phyloP scores from a whole-genome alignment of 2,888 invertebrate genomes.

The Lamellibrachia columna region DNA sequence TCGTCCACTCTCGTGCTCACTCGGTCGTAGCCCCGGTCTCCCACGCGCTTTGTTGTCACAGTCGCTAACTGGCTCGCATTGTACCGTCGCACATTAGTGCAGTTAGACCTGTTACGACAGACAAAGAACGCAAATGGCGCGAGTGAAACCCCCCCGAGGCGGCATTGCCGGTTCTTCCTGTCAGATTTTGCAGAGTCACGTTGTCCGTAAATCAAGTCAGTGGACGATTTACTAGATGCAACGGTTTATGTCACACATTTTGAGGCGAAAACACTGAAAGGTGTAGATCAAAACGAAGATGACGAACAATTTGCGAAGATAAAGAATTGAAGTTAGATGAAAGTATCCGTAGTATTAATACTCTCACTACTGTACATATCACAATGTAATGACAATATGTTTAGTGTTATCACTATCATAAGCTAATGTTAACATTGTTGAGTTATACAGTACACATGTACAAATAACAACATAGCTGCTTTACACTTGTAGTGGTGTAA shows the following conservation, averaged over 20 bases:
- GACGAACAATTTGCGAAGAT: too few species aligned
- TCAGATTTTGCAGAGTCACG: neutral
- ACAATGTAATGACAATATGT: too few species aligned
- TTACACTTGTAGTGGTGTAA: too few species aligned
- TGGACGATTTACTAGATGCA: neutral
- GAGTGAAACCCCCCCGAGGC: neutral
- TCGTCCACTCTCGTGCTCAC: neutral
- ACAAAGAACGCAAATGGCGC: neutral
- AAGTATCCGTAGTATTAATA: too few species aligned
- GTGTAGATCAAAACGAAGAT: too few species aligned
- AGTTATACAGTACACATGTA: too few species aligned
- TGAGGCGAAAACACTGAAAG: too few species aligned
- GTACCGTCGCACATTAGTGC: neutral
- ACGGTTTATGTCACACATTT: neutral
- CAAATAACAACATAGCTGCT: too few species aligned
- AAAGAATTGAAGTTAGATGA: too few species aligned
- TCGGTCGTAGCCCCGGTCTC: neutral
- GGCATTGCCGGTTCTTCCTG: neutral
- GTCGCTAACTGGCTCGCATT: neutral
- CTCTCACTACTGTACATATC: too few species aligned
- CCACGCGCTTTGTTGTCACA: neutral
- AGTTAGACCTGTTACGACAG: neutral
- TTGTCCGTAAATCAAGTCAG: neutral
- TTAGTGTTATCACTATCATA: too few species aligned
- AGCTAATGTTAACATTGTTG: too few species aligned